Evolutionary conservation across 2,888 invertebrate species (phyloP).

Genomic region (Andrena praecox): DNA sequence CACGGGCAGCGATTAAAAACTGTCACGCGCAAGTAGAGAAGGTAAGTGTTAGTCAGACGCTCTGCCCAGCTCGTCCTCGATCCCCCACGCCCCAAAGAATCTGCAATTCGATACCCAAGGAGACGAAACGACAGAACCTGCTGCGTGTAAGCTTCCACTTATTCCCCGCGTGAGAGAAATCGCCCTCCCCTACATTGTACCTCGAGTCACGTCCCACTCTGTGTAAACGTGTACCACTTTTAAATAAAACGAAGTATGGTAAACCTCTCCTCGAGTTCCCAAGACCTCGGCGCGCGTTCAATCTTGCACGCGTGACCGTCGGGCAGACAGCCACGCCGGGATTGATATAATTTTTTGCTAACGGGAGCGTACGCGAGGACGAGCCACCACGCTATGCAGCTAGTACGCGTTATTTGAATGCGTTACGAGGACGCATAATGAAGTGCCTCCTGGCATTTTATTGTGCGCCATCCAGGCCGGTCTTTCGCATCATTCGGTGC

Average conservation of each 20-base stretch:
- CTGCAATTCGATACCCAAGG: no score
- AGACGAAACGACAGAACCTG: no score
- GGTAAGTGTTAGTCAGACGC: no score
- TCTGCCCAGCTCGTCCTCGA: background rate
- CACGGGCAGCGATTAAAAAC: no score
- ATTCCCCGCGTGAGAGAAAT: no score
- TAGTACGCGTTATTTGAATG: constrained; percentile 77
- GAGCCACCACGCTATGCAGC: constrained; percentile 53
- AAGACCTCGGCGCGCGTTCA: background rate
- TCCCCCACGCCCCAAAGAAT: no score
- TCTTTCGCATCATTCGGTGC: constrained; percentile 75
- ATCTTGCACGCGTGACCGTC: background rate
- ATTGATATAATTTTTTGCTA: constrained; percentile 43
- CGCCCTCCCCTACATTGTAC: no score
- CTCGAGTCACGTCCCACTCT: no score
- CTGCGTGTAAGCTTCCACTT: no score
- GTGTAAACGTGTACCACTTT: background rate
- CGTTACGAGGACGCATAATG: constrained; percentile 77
- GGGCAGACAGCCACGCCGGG: background rate
- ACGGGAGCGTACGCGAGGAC: constrained; percentile 14
- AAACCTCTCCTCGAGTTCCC: background rate
- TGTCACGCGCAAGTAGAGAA: no score
- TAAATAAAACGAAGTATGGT: background rate
- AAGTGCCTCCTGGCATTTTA: constrained; percentile 79
- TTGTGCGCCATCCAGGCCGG: constrained; percentile 61